Percentiles rank a stretch among this genome's conserved stretches.
Conservation (phyloP, 2,888 invertebrate species). For the Lobophora halterata region DNA sequence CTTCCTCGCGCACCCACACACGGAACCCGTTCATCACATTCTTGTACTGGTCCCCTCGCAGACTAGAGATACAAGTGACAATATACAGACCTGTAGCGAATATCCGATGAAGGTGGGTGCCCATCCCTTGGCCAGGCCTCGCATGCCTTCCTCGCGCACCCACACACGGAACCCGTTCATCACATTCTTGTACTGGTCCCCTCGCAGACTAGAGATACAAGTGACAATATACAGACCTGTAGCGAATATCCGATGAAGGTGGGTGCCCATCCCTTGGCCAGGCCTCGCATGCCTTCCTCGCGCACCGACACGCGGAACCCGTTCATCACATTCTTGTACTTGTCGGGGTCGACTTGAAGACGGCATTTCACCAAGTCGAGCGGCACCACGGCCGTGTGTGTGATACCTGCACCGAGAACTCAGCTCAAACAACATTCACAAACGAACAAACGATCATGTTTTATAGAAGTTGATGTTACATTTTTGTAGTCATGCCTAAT, state of each 20-base stretch:
- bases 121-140: no score
- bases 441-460: slow-evolving; percentile 25
- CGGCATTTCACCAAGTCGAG: slow-evolving; percentile 97
- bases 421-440: slow-evolving; percentile 2
- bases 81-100: no score
- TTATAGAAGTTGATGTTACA: no score
- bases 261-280: slow-evolving; percentile 98
- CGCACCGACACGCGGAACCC: slow-evolving; percentile 92
- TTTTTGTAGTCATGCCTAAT: no score
- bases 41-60: no score
- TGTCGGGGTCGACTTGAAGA: slow-evolving; percentile 94
- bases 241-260: slow-evolving; percentile 97
- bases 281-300: slow-evolving; percentile 92
- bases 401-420: slow-evolving; percentile 91
- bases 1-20: no score
- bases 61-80: no score
- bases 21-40: no score
- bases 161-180: slow-evolving; percentile 90
- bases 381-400: slow-evolving; percentile 96
- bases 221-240: slow-evolving; percentile 73
- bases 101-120: no score
- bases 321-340: slow-evolving; percentile 93
- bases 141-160: no score
- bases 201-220: no score
- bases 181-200: slow-evolving; percentile 95